A percentile compares a stretch with the other conserved stretches of the same genome.
These are phyloP conservation scores for Cheirogaleus major DNA, from an alignment of 2,797 vertebrate genomes.

Conservation along the genomic window DNA sequence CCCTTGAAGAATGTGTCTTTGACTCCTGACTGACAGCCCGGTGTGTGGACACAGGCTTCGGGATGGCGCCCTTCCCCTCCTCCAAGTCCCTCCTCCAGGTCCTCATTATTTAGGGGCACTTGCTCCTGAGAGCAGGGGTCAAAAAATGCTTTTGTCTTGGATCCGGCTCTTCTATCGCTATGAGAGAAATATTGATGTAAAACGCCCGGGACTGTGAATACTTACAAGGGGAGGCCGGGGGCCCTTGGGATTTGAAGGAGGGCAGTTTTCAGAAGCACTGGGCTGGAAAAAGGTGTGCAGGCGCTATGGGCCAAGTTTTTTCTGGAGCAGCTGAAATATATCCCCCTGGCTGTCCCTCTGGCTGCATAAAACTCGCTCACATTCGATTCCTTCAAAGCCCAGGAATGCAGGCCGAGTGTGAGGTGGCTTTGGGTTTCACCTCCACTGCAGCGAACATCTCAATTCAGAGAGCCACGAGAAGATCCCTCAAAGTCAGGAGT, in stretches of 20 bases:
- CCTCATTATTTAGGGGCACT: not conserved
- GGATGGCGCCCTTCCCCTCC: not conserved
- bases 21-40: slow-evolving; percentile 34
- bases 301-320: accelerated
- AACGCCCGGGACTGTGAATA: not conserved
- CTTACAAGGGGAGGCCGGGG: not conserved
- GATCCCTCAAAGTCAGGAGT: not conserved
- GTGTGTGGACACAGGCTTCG: accelerated
- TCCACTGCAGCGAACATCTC: not conserved
- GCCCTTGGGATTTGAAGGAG: not conserved
- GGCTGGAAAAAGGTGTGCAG: not conserved
- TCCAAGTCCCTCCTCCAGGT: not conserved
- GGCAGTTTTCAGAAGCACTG: not conserved
- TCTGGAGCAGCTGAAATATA: not conserved
- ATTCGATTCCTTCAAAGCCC: not conserved
- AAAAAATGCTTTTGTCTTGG: not conserved
- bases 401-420: not conserved
- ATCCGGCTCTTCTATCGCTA: accelerated
- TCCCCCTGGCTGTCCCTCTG: too few relatives aligned
- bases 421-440: not conserved
- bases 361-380: not conserved
- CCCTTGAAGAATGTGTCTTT: slow-evolving; percentile 59
- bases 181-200: not conserved
- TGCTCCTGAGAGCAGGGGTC: not conserved
- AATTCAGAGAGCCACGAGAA: not conserved